Evolutionary conservation across 2,113 vertebrate genomes (phyloP).

Genomic region (Carollia perspicillata): DNA sequence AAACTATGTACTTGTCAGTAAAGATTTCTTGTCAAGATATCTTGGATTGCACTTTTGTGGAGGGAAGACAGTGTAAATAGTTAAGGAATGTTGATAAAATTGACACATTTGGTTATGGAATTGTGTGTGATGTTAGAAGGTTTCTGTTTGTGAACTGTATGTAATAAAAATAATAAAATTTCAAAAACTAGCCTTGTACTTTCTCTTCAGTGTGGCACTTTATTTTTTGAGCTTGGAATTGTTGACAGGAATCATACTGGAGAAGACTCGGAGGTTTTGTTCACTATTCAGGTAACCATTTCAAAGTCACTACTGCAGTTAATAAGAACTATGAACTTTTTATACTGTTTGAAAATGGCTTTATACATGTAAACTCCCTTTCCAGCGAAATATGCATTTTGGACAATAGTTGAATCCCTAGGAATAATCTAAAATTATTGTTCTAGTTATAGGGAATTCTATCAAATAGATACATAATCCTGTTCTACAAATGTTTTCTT

Average conservation of each 20-base stretch:
- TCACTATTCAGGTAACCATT: background rate
- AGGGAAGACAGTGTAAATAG: conserved; percentile 84
- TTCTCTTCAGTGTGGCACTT: conserved; percentile 29
- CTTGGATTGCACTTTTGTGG: conserved; percentile 85
- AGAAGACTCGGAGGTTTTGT: background rate
- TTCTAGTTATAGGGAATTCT: background rate
- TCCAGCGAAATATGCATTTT: background rate
- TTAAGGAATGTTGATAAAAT: conserved; percentile 83
- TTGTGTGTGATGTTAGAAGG: conserved; percentile 81
- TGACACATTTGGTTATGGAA: conserved; percentile 82
- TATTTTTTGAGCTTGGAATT: background rate
- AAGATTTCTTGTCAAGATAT: conserved; percentile 78
- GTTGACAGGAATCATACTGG: background rate
- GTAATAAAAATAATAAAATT: conserved; percentile 86
- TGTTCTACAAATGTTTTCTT: background rate
- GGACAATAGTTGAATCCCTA: background rate
- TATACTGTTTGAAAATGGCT: background rate
- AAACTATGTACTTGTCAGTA: conserved; percentile 66
- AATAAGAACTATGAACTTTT: background rate
- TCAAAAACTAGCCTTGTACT: conserved; percentile 69
- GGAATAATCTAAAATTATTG: background rate
- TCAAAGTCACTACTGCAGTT: background rate
- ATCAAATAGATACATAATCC: background rate
- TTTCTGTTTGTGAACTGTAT: conserved; percentile 86
- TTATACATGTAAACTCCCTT: background rate